These are phyloP conservation scores for Capitulum mitella DNA, from an alignment of 2,888 invertebrate species.

Conservation along the genomic window DNA sequence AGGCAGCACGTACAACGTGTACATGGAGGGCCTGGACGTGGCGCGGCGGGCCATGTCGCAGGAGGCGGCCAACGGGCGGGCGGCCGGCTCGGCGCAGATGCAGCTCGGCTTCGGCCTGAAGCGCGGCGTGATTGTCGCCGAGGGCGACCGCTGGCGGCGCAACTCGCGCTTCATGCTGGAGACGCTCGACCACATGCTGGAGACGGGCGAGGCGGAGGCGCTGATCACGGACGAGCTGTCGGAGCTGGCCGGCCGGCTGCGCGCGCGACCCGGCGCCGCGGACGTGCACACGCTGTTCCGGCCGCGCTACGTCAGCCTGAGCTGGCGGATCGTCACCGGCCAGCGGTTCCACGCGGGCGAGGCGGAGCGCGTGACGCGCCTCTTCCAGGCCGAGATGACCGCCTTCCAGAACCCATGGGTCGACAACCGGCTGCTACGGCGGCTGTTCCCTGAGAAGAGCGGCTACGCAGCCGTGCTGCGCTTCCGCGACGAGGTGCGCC, in stretches of 20 bases:
- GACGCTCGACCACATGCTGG: not conserved
- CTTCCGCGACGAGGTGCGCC: not conserved
- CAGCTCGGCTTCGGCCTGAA: not conserved
- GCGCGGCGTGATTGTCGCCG: not conserved
- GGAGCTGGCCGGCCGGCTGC: not conserved
- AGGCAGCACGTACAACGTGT: not conserved
- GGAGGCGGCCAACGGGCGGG: not conserved
- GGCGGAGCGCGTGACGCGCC: not conserved
- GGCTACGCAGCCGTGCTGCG: not conserved
- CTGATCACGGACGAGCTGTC: not conserved
- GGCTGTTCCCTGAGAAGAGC: not conserved
- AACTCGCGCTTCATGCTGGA: not conserved
- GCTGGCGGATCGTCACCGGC: not conserved
- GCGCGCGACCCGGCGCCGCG: not conserved
- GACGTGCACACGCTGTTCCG: not conserved
- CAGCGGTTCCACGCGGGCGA: not conserved
- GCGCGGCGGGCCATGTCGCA: not conserved
- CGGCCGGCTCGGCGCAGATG: not conserved
- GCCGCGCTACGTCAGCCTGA: not conserved
- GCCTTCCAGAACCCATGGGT: not conserved
- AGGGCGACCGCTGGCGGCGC: not conserved
- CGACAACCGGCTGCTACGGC: not conserved
- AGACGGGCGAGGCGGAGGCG: not conserved
- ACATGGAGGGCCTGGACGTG: not conserved
- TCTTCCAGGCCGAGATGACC: not conserved